Conservation (phyloP, 2,888 invertebrate species). For the Oscheius sp. region DNA sequence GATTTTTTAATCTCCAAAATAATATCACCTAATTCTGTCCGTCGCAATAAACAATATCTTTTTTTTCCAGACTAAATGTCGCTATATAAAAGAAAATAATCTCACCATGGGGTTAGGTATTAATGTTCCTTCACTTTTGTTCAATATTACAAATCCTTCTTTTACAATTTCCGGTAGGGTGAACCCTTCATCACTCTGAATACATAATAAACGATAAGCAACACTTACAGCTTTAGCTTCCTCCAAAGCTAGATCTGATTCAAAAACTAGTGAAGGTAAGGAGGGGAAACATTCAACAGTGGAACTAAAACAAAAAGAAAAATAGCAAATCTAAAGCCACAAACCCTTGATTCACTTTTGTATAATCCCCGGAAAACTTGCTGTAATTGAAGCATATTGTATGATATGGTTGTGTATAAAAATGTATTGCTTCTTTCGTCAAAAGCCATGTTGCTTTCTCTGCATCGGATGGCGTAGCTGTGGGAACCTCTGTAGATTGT, state of each 20-base stretch:
- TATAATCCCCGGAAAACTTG: constrained; percentile 85
- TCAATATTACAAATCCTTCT: constrained; percentile 48
- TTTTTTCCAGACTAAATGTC: constrained; percentile 52
- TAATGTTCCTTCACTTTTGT: constrained; percentile 58
- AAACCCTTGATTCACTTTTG: constrained; percentile 35
- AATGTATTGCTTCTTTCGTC: constrained; percentile 55
- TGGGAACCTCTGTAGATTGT: constrained; percentile 46
- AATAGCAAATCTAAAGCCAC: constrained; percentile 6
- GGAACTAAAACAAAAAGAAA: constrained; percentile 34
- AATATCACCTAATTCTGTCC: constrained; percentile 55
- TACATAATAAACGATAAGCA: background rate
- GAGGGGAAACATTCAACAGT: constrained; percentile 46
- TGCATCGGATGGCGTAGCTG: constrained; percentile 50
- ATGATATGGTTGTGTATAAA: constrained; percentile 78
- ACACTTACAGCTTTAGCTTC: constrained; percentile 54
- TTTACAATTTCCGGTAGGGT: constrained; percentile 33
- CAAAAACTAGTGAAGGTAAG: constrained; percentile 59
- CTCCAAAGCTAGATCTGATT: constrained; percentile 62
- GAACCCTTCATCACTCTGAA: constrained; percentile 15
- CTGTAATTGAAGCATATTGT: constrained; percentile 90
- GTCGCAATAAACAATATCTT: constrained; percentile 59
- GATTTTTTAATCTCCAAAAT: constrained; percentile 52
- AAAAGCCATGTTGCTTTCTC: constrained; percentile 60
- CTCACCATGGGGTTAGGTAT: constrained; percentile 63
- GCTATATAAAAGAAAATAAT: background rate